Conservation (phyloP, 2,888 invertebrate species). For the Leptinotarsa haldemani region DNA sequence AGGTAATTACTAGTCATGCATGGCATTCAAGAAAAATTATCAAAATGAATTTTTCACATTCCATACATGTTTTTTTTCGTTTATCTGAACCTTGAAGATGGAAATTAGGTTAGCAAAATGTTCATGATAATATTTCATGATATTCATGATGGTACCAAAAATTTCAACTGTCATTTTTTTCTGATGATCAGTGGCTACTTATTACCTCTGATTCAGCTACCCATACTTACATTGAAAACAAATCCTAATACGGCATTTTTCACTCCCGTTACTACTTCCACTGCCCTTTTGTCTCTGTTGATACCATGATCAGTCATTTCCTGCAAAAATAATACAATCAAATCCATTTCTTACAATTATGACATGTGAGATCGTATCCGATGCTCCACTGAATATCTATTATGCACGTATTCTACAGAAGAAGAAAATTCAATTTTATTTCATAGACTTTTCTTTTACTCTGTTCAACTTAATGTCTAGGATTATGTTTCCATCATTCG, state of each 20-base stretch:
- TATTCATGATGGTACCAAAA: too few relatives aligned
- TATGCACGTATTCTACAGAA: not conserved
- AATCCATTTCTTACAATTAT: not conserved
- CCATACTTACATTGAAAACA: constrained; percentile 81
- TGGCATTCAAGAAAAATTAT: too few relatives aligned
- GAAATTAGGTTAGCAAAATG: too few relatives aligned
- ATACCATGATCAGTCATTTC: constrained; percentile 37
- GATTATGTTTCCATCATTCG: too few relatives aligned
- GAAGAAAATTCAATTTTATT: too few relatives aligned
- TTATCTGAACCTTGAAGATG: too few relatives aligned
- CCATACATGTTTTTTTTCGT: too few relatives aligned
- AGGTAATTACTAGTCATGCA: too few relatives aligned
- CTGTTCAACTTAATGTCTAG: too few relatives aligned
- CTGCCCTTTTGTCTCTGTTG: constrained; percentile 78
- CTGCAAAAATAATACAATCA: constrained; percentile 34
- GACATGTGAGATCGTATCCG: not conserved
- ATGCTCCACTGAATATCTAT: not conserved
- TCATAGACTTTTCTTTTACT: too few relatives aligned
- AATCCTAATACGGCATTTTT: constrained; percentile 85
- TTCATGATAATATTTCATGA: too few relatives aligned
- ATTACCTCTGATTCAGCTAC: not conserved
- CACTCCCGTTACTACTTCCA: constrained; percentile 78
- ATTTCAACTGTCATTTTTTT: not conserved
- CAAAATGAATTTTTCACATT: too few relatives aligned
- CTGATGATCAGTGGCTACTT: not conserved